Percentiles rank a stretch among this genome's conserved stretches.
phyloP scores from a whole-genome alignment of 2,888 invertebrate species.

The Xylota segnis region DNA sequence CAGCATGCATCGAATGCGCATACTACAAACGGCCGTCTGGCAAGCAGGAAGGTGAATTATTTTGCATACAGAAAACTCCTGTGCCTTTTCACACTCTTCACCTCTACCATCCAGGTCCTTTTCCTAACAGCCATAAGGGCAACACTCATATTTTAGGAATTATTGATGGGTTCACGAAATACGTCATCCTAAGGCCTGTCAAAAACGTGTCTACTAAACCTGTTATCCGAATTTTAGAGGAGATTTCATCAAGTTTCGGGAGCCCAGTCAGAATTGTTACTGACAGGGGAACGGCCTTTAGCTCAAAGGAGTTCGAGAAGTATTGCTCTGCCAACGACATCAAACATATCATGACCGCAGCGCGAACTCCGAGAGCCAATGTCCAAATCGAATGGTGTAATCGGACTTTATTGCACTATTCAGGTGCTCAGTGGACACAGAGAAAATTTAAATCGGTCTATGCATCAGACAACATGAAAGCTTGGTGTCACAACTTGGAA shows the following conservation, averaged over 20 bases:
- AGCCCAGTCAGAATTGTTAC: no score
- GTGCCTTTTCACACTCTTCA: slow-evolving; percentile 12
- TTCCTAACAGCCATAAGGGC: slow-evolving; percentile 5
- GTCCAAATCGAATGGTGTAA: not conserved
- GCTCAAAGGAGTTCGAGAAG: no score
- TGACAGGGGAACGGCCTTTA: no score
- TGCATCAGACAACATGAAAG: not conserved
- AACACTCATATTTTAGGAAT: slow-evolving; percentile 5
- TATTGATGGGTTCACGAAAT: no score
- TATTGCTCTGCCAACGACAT: not conserved
- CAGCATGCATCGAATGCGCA: slow-evolving; percentile 16
- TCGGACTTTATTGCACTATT: slow-evolving; percentile 1
- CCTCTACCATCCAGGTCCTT: slow-evolving; percentile 4
- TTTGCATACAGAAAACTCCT: slow-evolving; percentile 14
- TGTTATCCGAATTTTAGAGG: no score
- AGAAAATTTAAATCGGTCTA: no score
- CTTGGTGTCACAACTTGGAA: not conserved
- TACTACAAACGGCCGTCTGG: slow-evolving; percentile 14
- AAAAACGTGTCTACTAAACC: no score
- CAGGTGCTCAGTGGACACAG: not conserved
- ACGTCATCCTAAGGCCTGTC: no score
- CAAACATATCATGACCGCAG: slow-evolving; percentile 2
- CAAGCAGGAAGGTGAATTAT: slow-evolving; percentile 4
- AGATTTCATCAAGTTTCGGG: no score
- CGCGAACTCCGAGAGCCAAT: slow-evolving; percentile 1